These are phyloP conservation scores for Heterotis niloticus DNA, from an alignment of 2,113 vertebrate species.

Conservation along the genomic window DNA sequence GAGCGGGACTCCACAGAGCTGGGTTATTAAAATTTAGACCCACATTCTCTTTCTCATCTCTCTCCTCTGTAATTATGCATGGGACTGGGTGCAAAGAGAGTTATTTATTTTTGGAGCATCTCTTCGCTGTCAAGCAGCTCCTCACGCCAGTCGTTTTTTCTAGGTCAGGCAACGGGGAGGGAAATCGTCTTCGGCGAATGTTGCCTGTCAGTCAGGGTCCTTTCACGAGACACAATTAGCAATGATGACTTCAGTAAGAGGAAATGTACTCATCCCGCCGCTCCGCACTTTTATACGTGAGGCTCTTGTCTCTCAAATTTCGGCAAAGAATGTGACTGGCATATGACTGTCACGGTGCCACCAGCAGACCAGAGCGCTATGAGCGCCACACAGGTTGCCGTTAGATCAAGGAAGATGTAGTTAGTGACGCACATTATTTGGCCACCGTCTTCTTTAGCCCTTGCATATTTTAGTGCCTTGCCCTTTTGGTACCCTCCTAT, in stretches of 20 bases:
- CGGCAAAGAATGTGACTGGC: no score
- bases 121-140: constrained; percentile 50
- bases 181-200: background rate
- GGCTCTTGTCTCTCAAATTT: no score
- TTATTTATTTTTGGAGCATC: constrained; percentile 64
- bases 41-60: constrained; percentile 20
- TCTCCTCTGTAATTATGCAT: constrained; percentile 52
- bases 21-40: constrained; percentile 13
- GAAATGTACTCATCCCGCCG: no score
- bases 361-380: no score
- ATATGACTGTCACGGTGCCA: no score
- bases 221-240: no score
- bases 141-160: constrained; percentile 56
- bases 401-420: background rate
- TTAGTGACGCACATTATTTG: constrained; percentile 29
- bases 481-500: background rate
- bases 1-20: background rate
- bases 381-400: no score
- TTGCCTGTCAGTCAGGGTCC: no score
- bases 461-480: no score
- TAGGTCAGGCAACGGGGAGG: constrained; percentile 59
- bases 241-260: no score
- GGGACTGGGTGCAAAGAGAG: constrained; percentile 61
- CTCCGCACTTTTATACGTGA: no score
- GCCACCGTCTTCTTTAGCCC: background rate